Evolutionary conservation across 2,113 vertebrate genomes (phyloP), one percentile per base, ranked within the genome.

Genomic region (Aleadryas rufinucha): DNA sequence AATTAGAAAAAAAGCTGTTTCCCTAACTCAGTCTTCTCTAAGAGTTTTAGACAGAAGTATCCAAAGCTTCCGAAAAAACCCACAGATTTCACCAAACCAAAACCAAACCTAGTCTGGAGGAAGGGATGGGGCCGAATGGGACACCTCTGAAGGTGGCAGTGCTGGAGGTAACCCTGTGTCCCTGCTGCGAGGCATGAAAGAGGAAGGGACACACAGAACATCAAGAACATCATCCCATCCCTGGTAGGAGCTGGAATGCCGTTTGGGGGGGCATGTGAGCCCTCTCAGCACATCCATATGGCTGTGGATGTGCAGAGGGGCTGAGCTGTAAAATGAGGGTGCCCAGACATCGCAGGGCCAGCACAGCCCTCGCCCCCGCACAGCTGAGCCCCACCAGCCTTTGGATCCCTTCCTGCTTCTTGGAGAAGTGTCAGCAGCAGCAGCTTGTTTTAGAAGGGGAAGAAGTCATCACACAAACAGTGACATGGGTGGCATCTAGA

Each of bases 1-100:
- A 93, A 93, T 90, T 84, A 79, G 80, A 75, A 85, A 60, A 60
- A 95, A 60, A 90, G 22, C 74, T 79, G 60, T 59, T 94, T 70
- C 39, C 53, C 66, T 79, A 79, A 61, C 26, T 54, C 80, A 63
- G 74, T 11, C 52, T 90, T 75, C 52, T 59, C 9, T 5, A 33
- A 85, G 52, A 39, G 23, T 39, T 95, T 92, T 44, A 90, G 63
- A 44, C 33, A 84, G 56, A 75, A 53, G 47, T 53, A 66, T n/a
- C 23, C 39, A 53, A 87, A 44, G 50, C 39, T 70, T 74, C 33
- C 66, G 74, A 16, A 52, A 68, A 82, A 74, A 56, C 0, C 5
- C 44, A 61, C 1, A 13, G 22, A 66, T 74, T 81, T 84, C 26
- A 61, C 15, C 18, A 63, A 44, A 61, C 4, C 13, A 7, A 44